Evolutionary conservation across 2,113 vertebrate species (phyloP).

Genomic region (Apaloderma vittatum): DNA sequence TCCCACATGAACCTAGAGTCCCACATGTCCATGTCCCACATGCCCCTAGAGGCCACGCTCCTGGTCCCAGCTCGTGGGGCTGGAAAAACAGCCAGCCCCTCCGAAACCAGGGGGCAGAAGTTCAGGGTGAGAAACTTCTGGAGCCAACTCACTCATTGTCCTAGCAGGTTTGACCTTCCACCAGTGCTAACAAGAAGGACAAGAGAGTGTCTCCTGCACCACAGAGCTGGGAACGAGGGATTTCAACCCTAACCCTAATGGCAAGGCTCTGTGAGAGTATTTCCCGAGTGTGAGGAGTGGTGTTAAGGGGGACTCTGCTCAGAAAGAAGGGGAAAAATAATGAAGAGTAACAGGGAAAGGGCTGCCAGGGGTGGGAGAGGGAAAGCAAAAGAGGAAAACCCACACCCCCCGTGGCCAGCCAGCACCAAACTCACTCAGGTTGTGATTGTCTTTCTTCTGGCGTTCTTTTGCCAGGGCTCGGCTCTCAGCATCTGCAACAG

Average conservation of each 20-base stretch:
- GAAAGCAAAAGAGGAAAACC: too few relatives aligned
- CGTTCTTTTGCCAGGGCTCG: conserved; percentile 94
- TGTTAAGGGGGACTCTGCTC: not conserved
- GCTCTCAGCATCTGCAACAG: conserved; percentile 87
- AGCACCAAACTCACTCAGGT: conserved; percentile 87
- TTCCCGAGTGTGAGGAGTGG: not conserved
- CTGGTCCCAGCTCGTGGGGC: fast-evolving
- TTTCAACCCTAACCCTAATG: too few relatives aligned
- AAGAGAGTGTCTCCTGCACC: not conserved
- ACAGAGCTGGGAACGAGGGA: not conserved
- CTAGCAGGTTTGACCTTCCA: not conserved
- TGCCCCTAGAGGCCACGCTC: fast-evolving
- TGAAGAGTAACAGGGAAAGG: not conserved
- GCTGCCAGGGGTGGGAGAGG: not conserved
- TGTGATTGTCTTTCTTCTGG: conserved; percentile 99
- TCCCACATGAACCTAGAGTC: fast-evolving
- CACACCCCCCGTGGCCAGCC: not conserved
- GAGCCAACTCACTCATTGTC: not conserved
- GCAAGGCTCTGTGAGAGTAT: not conserved
- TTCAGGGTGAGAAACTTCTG: not conserved
- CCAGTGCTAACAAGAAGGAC: fast-evolving
- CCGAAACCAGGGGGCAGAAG: fast-evolving
- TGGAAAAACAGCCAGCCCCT: not conserved
- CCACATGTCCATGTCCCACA: fast-evolving
- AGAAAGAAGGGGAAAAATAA: not conserved